phyloP scores from a whole-genome alignment of 2,797 vertebrate species.

The Anableps anableps region DNA sequence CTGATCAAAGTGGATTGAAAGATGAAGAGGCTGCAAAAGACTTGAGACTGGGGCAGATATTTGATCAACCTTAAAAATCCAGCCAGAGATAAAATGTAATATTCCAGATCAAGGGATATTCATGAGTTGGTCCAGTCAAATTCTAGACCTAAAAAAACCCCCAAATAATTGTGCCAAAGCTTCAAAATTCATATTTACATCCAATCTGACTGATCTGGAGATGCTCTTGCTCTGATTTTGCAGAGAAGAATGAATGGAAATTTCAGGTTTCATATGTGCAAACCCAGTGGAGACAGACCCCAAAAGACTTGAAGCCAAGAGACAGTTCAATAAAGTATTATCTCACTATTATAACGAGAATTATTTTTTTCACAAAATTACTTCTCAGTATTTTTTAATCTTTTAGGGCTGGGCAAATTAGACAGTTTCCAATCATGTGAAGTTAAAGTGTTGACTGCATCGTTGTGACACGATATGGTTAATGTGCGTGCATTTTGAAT shows the following conservation, averaged over 20 bases:
- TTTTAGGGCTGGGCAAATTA: constrained; percentile 1
- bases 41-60: neutral
- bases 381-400: constrained; percentile 6
- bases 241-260: neutral
- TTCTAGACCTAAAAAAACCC: neutral
- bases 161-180: neutral
- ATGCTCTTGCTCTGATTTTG: too few relatives aligned
- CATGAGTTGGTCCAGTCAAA: neutral
- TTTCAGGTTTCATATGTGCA: neutral
- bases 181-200: neutral
- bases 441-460: neutral
- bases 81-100: neutral
- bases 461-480: neutral
- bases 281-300: neutral
- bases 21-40: neutral
- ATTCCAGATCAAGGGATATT: neutral
- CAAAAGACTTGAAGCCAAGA: neutral
- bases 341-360: too few relatives aligned
- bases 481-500: constrained; percentile 16
- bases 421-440: neutral
- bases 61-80: neutral
- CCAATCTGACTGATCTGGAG: neutral
- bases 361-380: neutral
- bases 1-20: neutral
- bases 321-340: too few relatives aligned